Percentiles rank a stretch among this genome's conserved stretches.
phyloP scores from a whole-genome alignment of 2,113 vertebrate species.

The Chamaetylas fuelleborni region DNA sequence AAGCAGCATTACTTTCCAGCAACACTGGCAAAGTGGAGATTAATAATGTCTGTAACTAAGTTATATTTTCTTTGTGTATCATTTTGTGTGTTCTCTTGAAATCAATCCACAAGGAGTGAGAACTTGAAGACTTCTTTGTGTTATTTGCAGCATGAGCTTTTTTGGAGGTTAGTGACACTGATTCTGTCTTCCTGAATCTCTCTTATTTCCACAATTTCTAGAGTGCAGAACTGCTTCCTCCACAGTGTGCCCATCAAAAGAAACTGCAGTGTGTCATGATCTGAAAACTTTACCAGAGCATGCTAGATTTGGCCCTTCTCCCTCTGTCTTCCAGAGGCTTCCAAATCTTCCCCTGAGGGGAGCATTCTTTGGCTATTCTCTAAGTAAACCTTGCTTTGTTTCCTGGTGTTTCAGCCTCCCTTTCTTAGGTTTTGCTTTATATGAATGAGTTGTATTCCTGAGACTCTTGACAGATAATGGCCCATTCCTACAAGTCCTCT shows the following conservation, averaged over 20 bases:
- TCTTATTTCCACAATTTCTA: neutral
- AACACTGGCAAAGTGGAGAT: neutral
- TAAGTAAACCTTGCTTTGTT: constrained; percentile 1
- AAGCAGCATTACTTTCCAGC: neutral
- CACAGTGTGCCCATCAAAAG: neutral
- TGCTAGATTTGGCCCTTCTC: neutral
- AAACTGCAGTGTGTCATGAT: neutral
- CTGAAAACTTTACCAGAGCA: neutral
- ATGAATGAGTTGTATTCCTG: neutral
- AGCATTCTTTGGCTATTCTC: constrained; percentile 1
- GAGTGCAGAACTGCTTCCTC: neutral
- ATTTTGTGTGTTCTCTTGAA: neutral
- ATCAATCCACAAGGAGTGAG: neutral
- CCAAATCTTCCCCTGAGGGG: neutral
- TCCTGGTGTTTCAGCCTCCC: neutral
- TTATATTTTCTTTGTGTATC: neutral
- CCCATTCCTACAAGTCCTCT: neutral
- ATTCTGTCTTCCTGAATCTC: neutral
- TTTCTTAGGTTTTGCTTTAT: neutral
- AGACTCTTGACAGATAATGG: neutral
- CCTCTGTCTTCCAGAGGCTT: neutral
- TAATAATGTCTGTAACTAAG: neutral
- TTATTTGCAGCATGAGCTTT: neutral
- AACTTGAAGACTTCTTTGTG: neutral
- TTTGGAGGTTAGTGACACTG: neutral